A percentile compares a stretch with the other conserved stretches of the same genome.
phyloP scores from a whole-genome alignment of 1,140 invertebrate species.

The Diorhabda sublineata region DNA sequence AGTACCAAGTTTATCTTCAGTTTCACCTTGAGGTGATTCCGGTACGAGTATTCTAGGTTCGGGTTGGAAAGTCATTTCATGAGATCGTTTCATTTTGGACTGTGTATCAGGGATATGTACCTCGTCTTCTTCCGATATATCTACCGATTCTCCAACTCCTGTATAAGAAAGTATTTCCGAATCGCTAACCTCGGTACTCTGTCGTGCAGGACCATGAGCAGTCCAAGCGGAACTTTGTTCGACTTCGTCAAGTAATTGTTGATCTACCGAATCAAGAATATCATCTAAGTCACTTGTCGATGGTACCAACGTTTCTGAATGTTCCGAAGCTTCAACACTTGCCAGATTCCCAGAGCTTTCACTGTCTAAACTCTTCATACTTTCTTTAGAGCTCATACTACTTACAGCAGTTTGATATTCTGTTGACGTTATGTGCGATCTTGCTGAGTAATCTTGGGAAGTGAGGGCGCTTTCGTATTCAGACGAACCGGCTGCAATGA shows the following conservation, averaged over 20 bases:
- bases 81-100: conserved; percentile 78
- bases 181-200: conserved; percentile 36
- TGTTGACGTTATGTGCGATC: conserved; percentile 65
- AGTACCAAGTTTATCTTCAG: conserved; percentile 51
- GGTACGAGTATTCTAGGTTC: conserved; percentile 51
- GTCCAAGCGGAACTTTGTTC: conserved; percentile 28
- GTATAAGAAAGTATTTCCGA: conserved; percentile 29
- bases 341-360: conserved; percentile 83
- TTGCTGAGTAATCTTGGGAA: conserved; percentile 69
- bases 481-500: conserved; percentile 63
- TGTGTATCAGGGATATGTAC: conserved; percentile 48
- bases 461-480: conserved; percentile 86
- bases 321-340: conserved; percentile 83
- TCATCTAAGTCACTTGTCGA: conserved; percentile 59
- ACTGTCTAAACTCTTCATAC: conserved; percentile 83
- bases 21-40: conserved; percentile 39
- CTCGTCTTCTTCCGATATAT: conserved; percentile 52
- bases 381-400: conserved; percentile 79
- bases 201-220: conserved; percentile 17
- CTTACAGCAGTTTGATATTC: conserved; percentile 82
- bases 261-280: conserved; percentile 46
- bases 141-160: conserved; percentile 37
- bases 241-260: conserved; percentile 33
- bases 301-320: conserved; percentile 84
- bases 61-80: conserved; percentile 85